Evolutionary conservation across 2,888 invertebrate species (phyloP).

Genomic region (Drosophila paramelanica): DNA sequence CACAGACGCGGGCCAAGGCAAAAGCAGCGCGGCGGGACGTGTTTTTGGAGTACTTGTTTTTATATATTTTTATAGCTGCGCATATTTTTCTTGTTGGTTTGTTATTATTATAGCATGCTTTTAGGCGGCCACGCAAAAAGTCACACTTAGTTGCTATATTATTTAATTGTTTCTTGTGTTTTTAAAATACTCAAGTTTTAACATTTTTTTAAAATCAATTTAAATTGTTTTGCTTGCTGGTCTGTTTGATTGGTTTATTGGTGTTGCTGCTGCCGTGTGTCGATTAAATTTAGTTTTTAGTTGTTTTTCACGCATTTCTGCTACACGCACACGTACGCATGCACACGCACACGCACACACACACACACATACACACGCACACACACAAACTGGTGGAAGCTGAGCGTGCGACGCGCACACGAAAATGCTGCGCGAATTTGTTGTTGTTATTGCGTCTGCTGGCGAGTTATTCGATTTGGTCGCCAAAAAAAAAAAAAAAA

Average conservation of each 20-base stretch:
- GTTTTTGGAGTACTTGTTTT: constrained; percentile 15
- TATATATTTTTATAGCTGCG: constrained; percentile 9
- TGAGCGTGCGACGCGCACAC: constrained; percentile 51
- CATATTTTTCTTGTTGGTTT: background rate
- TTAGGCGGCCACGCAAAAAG: constrained; percentile 21
- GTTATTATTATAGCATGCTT: constrained; percentile 21
- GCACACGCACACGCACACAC: constrained; percentile 24
- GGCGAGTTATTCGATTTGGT: constrained; percentile 33
- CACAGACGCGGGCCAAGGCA: background rate
- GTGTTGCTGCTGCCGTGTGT: constrained; percentile 36
- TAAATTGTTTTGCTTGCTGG: constrained; percentile 1
- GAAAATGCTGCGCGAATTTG: constrained; percentile 61
- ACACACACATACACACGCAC: constrained; percentile 12
- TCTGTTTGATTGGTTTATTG: constrained; percentile 5
- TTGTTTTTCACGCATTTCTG: constrained; percentile 55
- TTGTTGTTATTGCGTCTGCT: constrained; percentile 26
- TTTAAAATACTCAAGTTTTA: background rate
- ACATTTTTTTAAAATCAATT: background rate
- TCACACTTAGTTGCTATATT: background rate
- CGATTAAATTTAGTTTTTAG: constrained; percentile 54
- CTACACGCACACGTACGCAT: constrained; percentile 31
- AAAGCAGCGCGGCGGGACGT: background rate
- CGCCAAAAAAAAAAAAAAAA: constrained; percentile 47
- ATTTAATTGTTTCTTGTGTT: background rate
- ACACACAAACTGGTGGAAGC: constrained; percentile 33